Evolutionary conservation across 2,113 vertebrate genomes (phyloP).

Genomic region (Strix uralensis): DNA sequence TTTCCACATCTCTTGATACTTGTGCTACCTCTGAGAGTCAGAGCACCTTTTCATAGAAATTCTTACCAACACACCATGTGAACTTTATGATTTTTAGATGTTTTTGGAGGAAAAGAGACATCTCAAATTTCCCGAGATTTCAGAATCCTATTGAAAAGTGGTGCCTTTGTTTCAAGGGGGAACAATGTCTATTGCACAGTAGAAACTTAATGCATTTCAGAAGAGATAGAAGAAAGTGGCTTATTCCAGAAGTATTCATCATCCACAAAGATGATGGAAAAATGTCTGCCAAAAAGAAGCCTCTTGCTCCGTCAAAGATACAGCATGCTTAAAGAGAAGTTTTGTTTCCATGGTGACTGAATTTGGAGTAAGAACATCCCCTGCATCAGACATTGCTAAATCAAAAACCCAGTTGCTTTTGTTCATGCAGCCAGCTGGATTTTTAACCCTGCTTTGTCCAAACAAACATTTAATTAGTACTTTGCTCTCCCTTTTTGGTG

Average conservation of each 20-base stretch:
- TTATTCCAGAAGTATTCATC: conserved; percentile 24
- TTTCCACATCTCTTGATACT: conserved; percentile 47
- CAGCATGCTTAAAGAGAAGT: conserved; percentile 37
- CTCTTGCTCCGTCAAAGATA: conserved; percentile 30
- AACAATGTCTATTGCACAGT: neutral
- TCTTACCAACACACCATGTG: neutral
- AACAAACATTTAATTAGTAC: neutral
- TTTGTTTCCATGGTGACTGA: conserved; percentile 69
- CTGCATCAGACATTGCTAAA: conserved; percentile 43
- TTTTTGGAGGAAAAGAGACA: neutral
- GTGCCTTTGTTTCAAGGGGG: conserved; percentile 17
- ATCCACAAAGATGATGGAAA: conserved; percentile 27
- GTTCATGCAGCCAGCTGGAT: neutral
- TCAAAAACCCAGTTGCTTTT: conserved; percentile 53
- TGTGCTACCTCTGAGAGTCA: conserved; percentile 3
- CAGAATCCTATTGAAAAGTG: neutral
- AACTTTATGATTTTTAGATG: conserved; percentile 7
- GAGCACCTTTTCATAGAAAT: conserved; percentile 45
- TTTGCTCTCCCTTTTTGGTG: neutral
- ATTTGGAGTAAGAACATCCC: conserved; percentile 60
- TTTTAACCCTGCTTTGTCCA: conserved; percentile 39
- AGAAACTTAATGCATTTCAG: neutral
- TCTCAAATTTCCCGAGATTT: neutral
- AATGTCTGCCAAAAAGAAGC: conserved; percentile 45
- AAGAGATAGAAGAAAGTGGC: neutral